Conservation (phyloP, 2,113 vertebrate species). For the Lophura nycthemera region DNA sequence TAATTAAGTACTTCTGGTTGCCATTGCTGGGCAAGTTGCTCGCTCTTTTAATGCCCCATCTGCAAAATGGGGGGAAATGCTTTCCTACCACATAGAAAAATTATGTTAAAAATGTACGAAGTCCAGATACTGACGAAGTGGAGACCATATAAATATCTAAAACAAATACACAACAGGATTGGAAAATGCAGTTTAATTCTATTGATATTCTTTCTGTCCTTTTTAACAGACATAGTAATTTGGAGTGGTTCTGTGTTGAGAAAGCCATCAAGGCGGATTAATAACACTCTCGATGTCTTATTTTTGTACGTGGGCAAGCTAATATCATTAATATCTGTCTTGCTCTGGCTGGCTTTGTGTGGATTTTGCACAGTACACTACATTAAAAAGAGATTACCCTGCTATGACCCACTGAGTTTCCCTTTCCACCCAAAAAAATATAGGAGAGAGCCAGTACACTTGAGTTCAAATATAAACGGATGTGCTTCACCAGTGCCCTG, state of each 20-base stretch:
- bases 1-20: neutral
- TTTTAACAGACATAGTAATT: neutral
- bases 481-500: conserved; percentile 47
- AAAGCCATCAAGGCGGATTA: conserved; percentile 6
- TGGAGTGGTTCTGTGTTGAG: neutral
- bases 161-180: neutral
- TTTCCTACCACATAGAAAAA: neutral
- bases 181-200: conserved; percentile 21
- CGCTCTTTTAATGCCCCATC: neutral
- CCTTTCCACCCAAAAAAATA: conserved; percentile 47
- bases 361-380: conserved; percentile 48
- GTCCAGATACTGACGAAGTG: neutral
- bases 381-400: conserved; percentile 70
- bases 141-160: neutral
- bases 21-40: neutral
- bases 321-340: conserved; percentile 64
- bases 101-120: neutral
- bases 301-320: conserved; percentile 29
- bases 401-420: conserved; percentile 53
- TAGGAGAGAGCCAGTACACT: neutral
- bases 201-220: neutral
- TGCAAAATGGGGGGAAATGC: neutral
- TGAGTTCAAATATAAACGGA: neutral
- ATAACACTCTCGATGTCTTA: neutral
- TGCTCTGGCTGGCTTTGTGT: neutral